A percentile compares a stretch with the other conserved stretches of the same genome.
These are phyloP conservation scores for Ariolimax columbianus DNA, from an alignment of 2,888 invertebrate genomes.

Conservation along the genomic window DNA sequence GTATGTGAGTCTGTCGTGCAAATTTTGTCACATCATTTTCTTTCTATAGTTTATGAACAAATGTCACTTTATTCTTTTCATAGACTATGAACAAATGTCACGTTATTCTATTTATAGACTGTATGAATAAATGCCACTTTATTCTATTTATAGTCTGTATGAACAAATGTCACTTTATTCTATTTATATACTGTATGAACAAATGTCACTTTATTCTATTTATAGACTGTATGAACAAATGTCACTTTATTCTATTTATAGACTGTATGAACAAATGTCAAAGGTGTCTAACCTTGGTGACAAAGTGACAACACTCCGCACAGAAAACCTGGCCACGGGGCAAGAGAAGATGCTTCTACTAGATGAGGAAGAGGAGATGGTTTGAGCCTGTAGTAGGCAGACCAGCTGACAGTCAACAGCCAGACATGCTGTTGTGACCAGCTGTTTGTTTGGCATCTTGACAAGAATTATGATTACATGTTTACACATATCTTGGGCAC, in stretches of 20 bases:
- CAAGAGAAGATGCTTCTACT: slow-evolving; percentile 13
- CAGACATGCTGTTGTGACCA: no score
- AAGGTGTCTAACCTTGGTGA: slow-evolving; percentile 10
- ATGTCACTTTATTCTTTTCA: no score
- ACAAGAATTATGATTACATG: background rate
- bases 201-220: background rate
- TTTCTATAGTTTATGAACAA: background rate
- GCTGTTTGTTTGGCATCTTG: background rate
- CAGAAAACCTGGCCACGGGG: slow-evolving; percentile 5
- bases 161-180: background rate
- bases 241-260: background rate
- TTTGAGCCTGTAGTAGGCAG: background rate
- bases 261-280: slow-evolving; percentile 29
- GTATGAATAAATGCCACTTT: background rate
- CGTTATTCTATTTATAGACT: background rate
- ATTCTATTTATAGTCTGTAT: background rate
- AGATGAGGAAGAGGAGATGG: slow-evolving; percentile 43
- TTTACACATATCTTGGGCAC: background rate
- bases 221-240: background rate
- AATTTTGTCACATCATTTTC: no score
- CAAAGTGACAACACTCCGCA: background rate
- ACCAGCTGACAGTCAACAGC: background rate
- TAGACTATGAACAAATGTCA: no score
- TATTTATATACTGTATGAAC: background rate
- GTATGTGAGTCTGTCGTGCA: no score